Percentiles rank a stretch among this genome's conserved stretches.
phyloP scores from a whole-genome alignment of 2,888 invertebrate genomes.

The Plusia festucae region DNA sequence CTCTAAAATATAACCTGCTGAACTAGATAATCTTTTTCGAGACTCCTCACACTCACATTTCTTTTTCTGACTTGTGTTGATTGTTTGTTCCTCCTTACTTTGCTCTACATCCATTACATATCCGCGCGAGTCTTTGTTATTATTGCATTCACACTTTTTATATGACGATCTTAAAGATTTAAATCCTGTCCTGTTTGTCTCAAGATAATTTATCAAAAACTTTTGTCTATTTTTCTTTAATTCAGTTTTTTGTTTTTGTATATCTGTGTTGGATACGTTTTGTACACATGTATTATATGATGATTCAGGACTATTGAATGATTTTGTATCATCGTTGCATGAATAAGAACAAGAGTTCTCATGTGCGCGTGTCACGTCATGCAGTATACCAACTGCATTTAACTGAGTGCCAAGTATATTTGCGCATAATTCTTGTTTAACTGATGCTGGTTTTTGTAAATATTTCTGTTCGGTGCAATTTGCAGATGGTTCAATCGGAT shows the following conservation, averaged over 20 bases:
- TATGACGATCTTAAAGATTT: neutral
- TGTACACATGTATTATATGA: neutral
- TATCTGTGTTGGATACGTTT: neutral
- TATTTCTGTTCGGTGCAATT: neutral
- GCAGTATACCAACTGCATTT: neutral
- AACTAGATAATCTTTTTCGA: neutral
- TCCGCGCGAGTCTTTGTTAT: neutral
- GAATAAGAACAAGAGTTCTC: neutral
- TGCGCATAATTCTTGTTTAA: neutral
- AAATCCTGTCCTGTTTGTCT: neutral
- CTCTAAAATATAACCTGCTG: conserved; percentile 9
- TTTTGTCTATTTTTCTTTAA: neutral
- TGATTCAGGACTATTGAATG: neutral
- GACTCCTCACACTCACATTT: neutral
- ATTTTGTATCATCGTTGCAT: neutral
- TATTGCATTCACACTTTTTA: neutral
- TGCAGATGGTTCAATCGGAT: neutral
- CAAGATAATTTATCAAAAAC: neutral
- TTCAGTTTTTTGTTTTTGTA: neutral
- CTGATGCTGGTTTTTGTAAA: neutral
- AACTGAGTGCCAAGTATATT: neutral
- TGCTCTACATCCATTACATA: neutral
- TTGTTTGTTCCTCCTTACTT: neutral
- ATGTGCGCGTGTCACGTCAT: neutral
- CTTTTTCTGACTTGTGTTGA: neutral